Evolutionary conservation across 2,797 vertebrate genomes (phyloP).

Genomic region (Lophotriccus pileatus): DNA sequence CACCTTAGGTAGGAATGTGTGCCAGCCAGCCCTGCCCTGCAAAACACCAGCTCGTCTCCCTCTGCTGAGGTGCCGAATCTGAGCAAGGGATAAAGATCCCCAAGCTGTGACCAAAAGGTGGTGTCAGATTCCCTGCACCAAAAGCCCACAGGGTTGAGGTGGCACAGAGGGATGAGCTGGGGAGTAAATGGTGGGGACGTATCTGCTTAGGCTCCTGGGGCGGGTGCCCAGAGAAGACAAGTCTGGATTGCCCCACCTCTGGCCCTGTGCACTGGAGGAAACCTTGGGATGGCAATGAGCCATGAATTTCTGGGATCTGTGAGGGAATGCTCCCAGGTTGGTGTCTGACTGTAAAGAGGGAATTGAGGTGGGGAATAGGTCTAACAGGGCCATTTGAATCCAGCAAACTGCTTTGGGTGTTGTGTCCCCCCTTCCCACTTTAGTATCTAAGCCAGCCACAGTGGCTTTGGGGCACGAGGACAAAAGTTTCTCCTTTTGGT

Average conservation of each 20-base stretch:
- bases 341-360: neutral
- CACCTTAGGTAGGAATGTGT: rapidly evolving
- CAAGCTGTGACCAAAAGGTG: rapidly evolving
- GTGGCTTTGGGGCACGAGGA: neutral
- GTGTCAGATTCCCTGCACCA: neutral
- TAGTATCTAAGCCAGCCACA: neutral
- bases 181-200: neutral
- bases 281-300: neutral
- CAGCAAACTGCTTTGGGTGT: neutral
- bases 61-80: neutral
- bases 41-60: rapidly evolving
- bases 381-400: neutral
- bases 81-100: neutral
- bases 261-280: neutral
- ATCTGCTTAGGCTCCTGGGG: neutral
- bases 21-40: neutral
- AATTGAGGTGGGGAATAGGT: neutral
- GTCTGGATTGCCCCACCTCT: neutral
- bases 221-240: neutral
- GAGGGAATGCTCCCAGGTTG: neutral
- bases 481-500: neutral
- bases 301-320: neutral
- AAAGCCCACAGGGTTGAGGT: neutral
- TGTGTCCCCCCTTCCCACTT: neutral
- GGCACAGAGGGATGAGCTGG: no score